Conservation (phyloP, 2,797 vertebrate genomes). For the Diglossa cyanea region DNA sequence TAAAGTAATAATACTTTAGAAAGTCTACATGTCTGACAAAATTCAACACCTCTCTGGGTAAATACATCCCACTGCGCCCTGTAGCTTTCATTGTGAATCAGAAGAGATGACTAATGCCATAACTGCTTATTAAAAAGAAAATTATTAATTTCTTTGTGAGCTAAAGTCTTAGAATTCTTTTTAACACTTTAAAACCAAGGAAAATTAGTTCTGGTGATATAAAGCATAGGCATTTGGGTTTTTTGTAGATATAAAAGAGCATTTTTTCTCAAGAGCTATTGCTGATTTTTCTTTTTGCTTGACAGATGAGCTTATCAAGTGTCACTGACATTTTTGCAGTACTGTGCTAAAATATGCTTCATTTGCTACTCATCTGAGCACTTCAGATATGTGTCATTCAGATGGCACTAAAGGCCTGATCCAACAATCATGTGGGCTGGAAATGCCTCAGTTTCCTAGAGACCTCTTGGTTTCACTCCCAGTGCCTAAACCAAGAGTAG, state of each 20-base stretch:
- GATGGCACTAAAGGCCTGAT: conserved; percentile 16
- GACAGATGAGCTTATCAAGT: conserved; percentile 29
- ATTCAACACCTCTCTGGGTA: conserved; percentile 25
- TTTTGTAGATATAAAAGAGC: conserved; percentile 8
- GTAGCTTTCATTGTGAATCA: conserved; percentile 67
- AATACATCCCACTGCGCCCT: conserved; percentile 18
- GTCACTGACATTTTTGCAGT: conserved; percentile 48
- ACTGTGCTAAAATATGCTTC: conserved; percentile 56
- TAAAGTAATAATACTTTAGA: conserved; percentile 33
- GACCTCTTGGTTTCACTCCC: not conserved
- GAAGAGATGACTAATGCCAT: conserved; percentile 67
- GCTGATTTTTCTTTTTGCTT: conserved; percentile 42
- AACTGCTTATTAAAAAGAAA: conserved; percentile 52
- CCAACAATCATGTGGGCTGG: conserved; percentile 9
- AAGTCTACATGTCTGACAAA: conserved; percentile 43
- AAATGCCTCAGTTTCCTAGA: conserved; percentile 51
- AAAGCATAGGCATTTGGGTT: not conserved
- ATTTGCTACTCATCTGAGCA: conserved; percentile 40
- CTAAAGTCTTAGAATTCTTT: conserved; percentile 20
- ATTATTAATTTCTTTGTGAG: conserved; percentile 49
- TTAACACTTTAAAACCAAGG: conserved; percentile 32
- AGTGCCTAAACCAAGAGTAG: not conserved
- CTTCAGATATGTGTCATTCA: conserved; percentile 45
- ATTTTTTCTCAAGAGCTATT: conserved; percentile 19
- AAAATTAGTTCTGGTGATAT: conserved; percentile 21